Conservation (phyloP, 2,888 invertebrate species). For the Rhogogaster chlorosoma region DNA sequence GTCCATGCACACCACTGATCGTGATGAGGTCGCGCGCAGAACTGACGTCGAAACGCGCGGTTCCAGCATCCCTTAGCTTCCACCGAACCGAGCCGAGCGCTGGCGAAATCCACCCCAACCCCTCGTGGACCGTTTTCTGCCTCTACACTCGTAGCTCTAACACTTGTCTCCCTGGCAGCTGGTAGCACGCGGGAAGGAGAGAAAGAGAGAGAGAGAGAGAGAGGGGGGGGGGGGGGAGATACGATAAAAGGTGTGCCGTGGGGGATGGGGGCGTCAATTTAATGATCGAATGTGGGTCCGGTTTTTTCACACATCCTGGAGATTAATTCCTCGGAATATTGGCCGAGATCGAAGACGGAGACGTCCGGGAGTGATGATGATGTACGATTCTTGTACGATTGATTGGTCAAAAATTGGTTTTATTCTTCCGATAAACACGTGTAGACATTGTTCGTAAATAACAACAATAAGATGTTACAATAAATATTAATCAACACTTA, state of each 20-base stretch:
- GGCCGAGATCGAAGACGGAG: not conserved
- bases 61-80: constrained; percentile 75
- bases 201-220: constrained; percentile 4
- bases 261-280: not conserved
- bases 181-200: constrained; percentile 22
- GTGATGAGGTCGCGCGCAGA: constrained; percentile 75
- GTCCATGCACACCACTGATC: constrained; percentile 50
- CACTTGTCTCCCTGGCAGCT: constrained; percentile 45
- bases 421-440: not conserved
- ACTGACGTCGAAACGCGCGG: constrained; percentile 74
- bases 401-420: not conserved
- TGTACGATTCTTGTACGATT: not conserved
- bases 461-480: not conserved
- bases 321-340: not conserved
- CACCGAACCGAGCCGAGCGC: constrained; percentile 61
- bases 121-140: constrained; percentile 58
- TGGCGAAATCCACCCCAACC: constrained; percentile 53
- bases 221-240: not conserved
- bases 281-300: not conserved
- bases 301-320: not conserved
- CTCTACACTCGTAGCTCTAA: constrained; percentile 46
- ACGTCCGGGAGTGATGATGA: not conserved
- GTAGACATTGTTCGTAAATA: not conserved
- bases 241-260: constrained; percentile 28
- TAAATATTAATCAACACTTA: not conserved